Evolutionary conservation across 2,888 invertebrate species (phyloP).

Genomic region (Megastigmus dorsalis): DNA sequence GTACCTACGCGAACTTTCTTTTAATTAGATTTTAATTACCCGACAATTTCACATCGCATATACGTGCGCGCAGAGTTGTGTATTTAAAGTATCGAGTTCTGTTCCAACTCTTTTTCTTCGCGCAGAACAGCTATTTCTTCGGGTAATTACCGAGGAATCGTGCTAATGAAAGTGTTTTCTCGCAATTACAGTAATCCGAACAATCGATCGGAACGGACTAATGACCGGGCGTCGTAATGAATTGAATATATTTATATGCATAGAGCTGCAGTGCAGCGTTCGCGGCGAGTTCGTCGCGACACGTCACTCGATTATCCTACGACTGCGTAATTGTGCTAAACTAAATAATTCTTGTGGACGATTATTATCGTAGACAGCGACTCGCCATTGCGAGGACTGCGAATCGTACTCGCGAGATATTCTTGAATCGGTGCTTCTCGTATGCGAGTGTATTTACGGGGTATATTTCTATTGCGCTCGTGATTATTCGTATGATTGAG

Average conservation of each 20-base stretch:
- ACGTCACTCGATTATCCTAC: conserved; percentile 23
- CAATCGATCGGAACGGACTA: conserved; percentile 44
- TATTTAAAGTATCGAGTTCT: conserved; percentile 40
- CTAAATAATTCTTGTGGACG: conserved; percentile 13
- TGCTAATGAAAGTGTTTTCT: conserved; percentile 44
- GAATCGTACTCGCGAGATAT: not conserved
- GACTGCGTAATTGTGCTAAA: conserved; percentile 14
- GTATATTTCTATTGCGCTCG: too few species aligned
- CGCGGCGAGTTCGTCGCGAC: conserved; percentile 1
- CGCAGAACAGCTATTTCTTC: conserved; percentile 24
- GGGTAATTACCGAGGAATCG: conserved; percentile 33
- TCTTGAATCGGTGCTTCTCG: too few species aligned
- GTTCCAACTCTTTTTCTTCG: conserved; percentile 1
- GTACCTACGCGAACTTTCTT: conserved; percentile 40
- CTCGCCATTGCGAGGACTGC: too few species aligned
- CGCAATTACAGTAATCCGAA: conserved; percentile 47
- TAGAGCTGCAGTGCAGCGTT: not conserved
- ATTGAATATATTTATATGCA: conserved; percentile 47
- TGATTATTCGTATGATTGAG: too few species aligned
- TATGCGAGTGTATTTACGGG: too few species aligned
- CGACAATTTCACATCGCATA: conserved; percentile 11
- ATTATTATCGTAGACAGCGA: conserved; percentile 17
- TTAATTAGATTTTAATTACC: conserved; percentile 44
- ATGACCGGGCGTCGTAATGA: conserved; percentile 40
- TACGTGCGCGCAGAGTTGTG: not conserved